Base-by-base conservation (phyloP, 2,888 invertebrate species). In the Drosophila lutescens region DNA sequence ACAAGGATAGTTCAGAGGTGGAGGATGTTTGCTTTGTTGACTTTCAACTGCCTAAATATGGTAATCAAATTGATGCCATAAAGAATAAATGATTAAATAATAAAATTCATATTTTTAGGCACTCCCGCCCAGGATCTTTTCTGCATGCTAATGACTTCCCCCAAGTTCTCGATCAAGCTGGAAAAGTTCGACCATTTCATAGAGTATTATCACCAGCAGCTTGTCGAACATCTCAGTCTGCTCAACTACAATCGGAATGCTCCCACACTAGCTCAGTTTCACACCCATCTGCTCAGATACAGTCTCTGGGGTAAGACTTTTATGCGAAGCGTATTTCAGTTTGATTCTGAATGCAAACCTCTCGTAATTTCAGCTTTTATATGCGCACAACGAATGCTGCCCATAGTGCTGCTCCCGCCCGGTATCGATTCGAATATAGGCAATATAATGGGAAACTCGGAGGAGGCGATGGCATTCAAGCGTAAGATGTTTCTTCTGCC, bases 61-160 rank as follows among this genome's bases (percentile, higher is more conserved):
- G 66, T 67, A 65, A 59, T 0, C 2, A 1, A 0, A 20, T 0
- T 6, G 1, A 10, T 12, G 15, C 0, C 5, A 2, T 4, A 1
- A 26, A 41, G 12, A 4, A 0, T 5, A 36, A 13, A 20, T 3
- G 0, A 1, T 6, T 26, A 1, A 2, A 26, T n/a, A 10, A n/a
- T 1, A 0, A 38, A n/a, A 3, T 15, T 9, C 4, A n/a, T 10
- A 17, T 12, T 10, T 10, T 10, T 23, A 67, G 66, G 89, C 1
- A 79, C 89, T 5, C 91, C 91, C 3, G 90, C 89, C 0, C 80
- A 89, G 4, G 92, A 91, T 74, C 71, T 91, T 1, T 80, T 90
- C 10, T 88, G 89, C 32, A 73, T 91, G 17, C 63, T 91, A 4
- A 62, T 92, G 41, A 86, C 90, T 4, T 91, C 92, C 0, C 80